These are phyloP conservation scores for Eulemur albifrons DNA, from an alignment of 2,797 vertebrate species.

Conservation along the genomic window DNA sequence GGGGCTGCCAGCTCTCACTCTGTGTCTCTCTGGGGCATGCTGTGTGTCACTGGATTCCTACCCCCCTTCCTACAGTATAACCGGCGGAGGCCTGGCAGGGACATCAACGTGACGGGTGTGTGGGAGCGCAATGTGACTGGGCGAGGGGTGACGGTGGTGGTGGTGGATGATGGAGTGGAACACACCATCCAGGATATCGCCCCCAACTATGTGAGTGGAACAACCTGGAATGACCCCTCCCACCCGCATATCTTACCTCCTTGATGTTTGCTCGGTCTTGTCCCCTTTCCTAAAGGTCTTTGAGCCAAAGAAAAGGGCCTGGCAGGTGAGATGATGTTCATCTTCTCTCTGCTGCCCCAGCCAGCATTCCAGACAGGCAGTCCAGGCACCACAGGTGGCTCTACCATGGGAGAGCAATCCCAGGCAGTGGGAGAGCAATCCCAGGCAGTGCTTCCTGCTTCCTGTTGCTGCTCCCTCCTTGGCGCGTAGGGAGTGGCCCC, in stretches of 20 bases:
- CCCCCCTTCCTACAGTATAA: conserved; percentile 88
- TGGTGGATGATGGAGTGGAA: conserved; percentile 96
- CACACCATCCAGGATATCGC: conserved; percentile 95
- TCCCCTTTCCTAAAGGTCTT: not conserved
- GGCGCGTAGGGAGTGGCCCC: not conserved
- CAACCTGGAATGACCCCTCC: not conserved
- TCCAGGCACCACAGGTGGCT: not conserved
- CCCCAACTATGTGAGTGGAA: conserved; percentile 92
- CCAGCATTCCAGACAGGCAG: not conserved
- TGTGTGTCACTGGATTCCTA: not conserved
- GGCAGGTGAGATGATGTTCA: not conserved
- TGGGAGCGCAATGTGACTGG: conserved; percentile 97
- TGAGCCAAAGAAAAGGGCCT: not conserved
- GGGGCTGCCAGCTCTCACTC: not conserved
- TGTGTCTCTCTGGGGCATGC: not conserved
- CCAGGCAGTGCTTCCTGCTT: not conserved
- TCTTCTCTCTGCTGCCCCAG: not conserved
- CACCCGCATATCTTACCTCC: not conserved
- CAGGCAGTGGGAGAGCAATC: not conserved
- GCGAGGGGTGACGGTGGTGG: conserved; percentile 94
- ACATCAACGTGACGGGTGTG: conserved; percentile 97
- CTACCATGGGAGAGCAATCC: not conserved
- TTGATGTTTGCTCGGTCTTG: not conserved
- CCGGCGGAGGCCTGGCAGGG: conserved; percentile 89
- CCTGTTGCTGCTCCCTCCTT: not conserved